phyloP scores from a whole-genome alignment of 1,140 invertebrate genomes.

The Listronotus oregonensis region DNA sequence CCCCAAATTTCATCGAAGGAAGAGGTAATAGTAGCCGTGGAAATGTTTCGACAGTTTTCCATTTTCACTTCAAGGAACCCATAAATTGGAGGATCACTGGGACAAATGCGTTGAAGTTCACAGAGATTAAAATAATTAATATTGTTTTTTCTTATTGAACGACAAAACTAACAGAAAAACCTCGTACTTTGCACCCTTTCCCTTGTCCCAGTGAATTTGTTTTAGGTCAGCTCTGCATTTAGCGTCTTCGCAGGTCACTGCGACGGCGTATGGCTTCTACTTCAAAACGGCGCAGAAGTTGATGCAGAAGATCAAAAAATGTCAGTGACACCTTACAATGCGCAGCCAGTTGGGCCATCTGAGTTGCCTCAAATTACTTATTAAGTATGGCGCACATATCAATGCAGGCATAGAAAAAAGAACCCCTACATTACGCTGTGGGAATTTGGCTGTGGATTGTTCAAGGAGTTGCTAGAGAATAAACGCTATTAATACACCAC shows the following conservation, averaged over 20 bases:
- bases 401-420: conserved; percentile 71
- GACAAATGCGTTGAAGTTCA: too few relatives aligned
- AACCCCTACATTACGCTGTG: conserved; percentile 78
- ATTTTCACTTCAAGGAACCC: too few relatives aligned
- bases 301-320: conserved; percentile 68
- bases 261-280: conserved; percentile 67
- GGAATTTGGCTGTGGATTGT: conserved; percentile 70
- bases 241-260: conserved; percentile 70
- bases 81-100: too few relatives aligned
- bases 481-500: conserved; percentile 78
- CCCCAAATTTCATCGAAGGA: too few relatives aligned
- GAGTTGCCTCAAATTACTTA: conserved; percentile 63
- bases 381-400: conserved; percentile 70
- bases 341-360: conserved; percentile 70
- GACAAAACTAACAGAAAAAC: too few relatives aligned
- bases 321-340: conserved; percentile 77
- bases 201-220: too few relatives aligned
- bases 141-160: too few relatives aligned
- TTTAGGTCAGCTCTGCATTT: conserved; percentile 77
- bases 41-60: too few relatives aligned
- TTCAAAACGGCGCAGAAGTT: conserved; percentile 68
- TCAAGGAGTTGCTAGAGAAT: conserved; percentile 67
- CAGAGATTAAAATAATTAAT: too few relatives aligned
- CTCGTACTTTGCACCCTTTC: too few relatives aligned
- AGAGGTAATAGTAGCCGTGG: too few relatives aligned